Evolutionary conservation across 2,888 invertebrate species (phyloP).

Genomic region (Marasmarcha lunaedactyla): DNA sequence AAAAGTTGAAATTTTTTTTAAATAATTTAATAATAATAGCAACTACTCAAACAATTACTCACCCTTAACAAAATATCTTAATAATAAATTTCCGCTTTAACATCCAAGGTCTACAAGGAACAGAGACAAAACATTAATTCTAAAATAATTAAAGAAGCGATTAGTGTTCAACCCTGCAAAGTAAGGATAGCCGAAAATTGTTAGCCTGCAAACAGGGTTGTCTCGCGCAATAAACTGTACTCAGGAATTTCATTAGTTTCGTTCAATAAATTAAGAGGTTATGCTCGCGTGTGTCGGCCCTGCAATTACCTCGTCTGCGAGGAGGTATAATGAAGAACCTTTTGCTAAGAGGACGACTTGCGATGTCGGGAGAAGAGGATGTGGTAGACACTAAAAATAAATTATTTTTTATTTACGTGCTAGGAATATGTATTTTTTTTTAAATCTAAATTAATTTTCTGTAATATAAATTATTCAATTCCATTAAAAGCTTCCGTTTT

Average conservation of each 20-base stretch:
- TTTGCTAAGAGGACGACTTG: conserved; percentile 27
- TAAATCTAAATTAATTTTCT: too few species aligned
- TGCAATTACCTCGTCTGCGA: conserved; percentile 61
- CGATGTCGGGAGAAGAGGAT: conserved; percentile 7
- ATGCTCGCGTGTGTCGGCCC: conserved; percentile 68
- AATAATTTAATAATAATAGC: too few species aligned
- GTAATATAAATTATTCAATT: too few species aligned
- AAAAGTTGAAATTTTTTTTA: too few species aligned
- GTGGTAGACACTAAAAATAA: too few species aligned
- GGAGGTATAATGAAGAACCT: conserved; percentile 59
- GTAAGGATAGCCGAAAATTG: conserved; percentile 46
- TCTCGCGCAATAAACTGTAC: conserved; percentile 63
- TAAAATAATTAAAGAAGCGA: conserved; percentile 66
- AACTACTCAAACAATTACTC: too few species aligned
- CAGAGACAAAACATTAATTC: conserved; percentile 48
- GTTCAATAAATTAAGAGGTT: conserved; percentile 71
- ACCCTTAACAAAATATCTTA: too few species aligned
- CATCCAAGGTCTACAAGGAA: conserved; percentile 8
- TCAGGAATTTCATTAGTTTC: conserved; percentile 69
- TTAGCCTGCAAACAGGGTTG: conserved; percentile 52
- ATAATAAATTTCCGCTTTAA: too few species aligned
- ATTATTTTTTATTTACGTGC: too few species aligned
- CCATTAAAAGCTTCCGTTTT: too few species aligned
- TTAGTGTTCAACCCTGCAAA: conserved; percentile 33
- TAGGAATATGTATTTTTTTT: too few species aligned